Base-by-base conservation (phyloP, 2,888 invertebrate genomes). In the Teinopalpus imperialis region DNA sequence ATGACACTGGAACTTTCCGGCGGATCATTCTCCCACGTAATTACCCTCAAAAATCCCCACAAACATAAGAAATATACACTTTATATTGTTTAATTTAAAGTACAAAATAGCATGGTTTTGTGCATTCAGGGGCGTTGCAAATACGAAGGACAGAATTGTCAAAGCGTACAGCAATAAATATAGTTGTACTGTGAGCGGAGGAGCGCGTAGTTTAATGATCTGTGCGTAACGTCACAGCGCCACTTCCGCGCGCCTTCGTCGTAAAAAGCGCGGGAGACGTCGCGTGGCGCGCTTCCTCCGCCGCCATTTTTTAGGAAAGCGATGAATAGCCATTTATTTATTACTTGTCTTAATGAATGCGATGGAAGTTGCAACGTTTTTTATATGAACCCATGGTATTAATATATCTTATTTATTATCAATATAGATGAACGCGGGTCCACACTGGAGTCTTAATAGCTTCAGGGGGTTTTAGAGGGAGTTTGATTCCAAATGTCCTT, bases 171-270 rank as follows among this genome's bases (percentile, higher is more conserved):
- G 72, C 56, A 76, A 82, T 85, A 85, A 81, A 85, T 81, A 79
- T 68, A 73, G 74, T 69, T 66, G 71, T 73, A 71, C 74, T 75
- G 65, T 70, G 60, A 68, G 57, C 54, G 56, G 66, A 66, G 69
- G 65, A 72, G 74, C 69, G 71, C 71, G 67, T 57, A 58, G 74
- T 64, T 81, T 81, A 87, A 87, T 86, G 87, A 83, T 69, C 80
- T 80, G 83, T 82, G 77, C 78, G 74, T 78, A 81, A 83, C 77
- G 77, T 56, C 67, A 75, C 72, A 70, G 72, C 75, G 78, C 75
- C 70, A 74, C 86, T 85, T 86, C 87, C 87, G 85, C 70, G 61
- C 62, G 74, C 69, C 81, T 79, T 82, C 79, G 75, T 75, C 66
- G 74, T 80, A 82, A 85, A 83, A 86, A 79, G 61, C 59, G 61